These are phyloP conservation scores for Anas flavirostris DNA, from an alignment of 2,797 vertebrate genomes.

Conservation along the genomic window DNA sequence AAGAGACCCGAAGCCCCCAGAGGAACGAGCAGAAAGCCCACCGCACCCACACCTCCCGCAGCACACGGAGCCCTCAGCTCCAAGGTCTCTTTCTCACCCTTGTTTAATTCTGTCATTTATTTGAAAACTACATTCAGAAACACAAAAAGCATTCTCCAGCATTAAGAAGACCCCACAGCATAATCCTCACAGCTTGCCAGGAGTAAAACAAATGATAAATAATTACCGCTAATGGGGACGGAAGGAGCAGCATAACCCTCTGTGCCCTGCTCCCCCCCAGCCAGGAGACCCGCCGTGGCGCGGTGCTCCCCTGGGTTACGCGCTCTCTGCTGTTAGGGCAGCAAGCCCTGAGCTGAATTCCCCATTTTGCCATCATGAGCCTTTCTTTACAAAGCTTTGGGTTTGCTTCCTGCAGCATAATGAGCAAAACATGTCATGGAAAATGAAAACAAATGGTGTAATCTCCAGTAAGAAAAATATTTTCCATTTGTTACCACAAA, in stretches of 20 bases:
- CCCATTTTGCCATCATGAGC: neutral
- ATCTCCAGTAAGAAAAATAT: conserved; percentile 11
- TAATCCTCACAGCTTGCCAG: neutral
- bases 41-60: neutral
- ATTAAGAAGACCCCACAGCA: too few relatives aligned
- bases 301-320: neutral
- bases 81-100: neutral
- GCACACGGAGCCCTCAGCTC: neutral
- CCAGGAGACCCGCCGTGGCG: neutral
- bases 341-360: neutral
- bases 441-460: conserved; percentile 44
- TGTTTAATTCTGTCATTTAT: neutral
- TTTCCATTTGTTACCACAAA: conserved; percentile 31
- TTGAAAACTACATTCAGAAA: neutral
- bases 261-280: neutral
- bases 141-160: neutral
- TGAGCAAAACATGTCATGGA: neutral
- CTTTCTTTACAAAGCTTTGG: neutral
- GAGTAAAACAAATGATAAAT: fast-evolving
- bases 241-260: neutral
- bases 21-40: neutral
- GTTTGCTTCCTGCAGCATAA: conserved; percentile 6
- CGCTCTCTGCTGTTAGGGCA: neutral
- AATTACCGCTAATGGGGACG: neutral
- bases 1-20: neutral